Conservation (phyloP, 2,797 vertebrate genomes). For the Notolepis coatsorum region DNA sequence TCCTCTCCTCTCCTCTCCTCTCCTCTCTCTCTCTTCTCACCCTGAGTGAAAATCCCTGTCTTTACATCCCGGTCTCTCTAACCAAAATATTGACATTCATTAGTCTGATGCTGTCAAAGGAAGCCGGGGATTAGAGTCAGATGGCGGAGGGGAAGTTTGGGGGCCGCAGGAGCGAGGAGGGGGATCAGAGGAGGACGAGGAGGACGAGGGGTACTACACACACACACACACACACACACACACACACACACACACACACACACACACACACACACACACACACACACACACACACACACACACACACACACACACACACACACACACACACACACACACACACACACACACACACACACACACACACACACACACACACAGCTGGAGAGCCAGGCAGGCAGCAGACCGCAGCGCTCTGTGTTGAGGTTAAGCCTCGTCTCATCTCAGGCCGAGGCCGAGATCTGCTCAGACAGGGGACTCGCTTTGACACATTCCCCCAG, state of each 20-base stretch:
- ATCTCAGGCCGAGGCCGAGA: conserved; percentile 79
- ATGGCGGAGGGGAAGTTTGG: conserved; percentile 65
- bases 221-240: conserved; percentile 14
- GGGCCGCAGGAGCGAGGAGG: conserved; percentile 59
- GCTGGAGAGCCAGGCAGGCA: conserved; percentile 18
- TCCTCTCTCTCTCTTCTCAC: conserved; percentile 25
- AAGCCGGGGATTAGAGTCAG: conserved; percentile 79
- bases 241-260: conserved; percentile 23
- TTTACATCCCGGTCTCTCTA: conserved; percentile 53
- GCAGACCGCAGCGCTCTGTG: conserved; percentile 63
- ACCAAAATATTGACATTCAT: conserved; percentile 81
- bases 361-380: conserved; percentile 23
- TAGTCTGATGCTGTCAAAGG: conserved; percentile 79
- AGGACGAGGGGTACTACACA: conserved; percentile 44
- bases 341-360: conserved; percentile 5
- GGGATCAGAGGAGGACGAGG: conserved; percentile 61
- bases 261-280: conserved; percentile 30
- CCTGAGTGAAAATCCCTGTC: conserved; percentile 25
- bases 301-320: conserved; percentile 33
- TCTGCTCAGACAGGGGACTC: conserved; percentile 75
- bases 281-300: conserved; percentile 6
- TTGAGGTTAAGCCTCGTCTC: conserved; percentile 77
- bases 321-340: conserved; percentile 34
- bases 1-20: background rate
- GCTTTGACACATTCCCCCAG: conserved; percentile 67